These are phyloP conservation scores for Brachionus koreanus DNA, from an alignment of 1,140 invertebrate genomes.

Conservation along the genomic window DNA sequence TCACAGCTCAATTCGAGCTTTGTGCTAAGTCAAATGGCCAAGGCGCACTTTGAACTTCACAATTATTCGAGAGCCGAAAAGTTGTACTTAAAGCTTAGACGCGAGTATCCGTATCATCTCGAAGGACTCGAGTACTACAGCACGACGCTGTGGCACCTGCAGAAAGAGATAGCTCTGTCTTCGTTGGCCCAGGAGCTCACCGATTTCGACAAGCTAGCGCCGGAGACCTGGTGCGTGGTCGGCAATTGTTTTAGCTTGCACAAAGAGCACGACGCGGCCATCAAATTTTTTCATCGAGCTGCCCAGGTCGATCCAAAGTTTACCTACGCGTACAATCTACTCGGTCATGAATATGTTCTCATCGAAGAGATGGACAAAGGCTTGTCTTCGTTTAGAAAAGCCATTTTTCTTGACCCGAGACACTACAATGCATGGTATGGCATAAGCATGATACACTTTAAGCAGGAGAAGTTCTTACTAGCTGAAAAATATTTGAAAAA, in stretches of 20 bases:
- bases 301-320: slow-evolving; percentile 91
- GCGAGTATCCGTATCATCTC: slow-evolving; percentile 72
- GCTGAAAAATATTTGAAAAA: slow-evolving; percentile 85
- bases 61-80: slow-evolving; percentile 75
- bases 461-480: slow-evolving; percentile 85
- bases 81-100: slow-evolving; percentile 11
- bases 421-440: slow-evolving; percentile 97
- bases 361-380: slow-evolving; percentile 96
- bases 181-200: slow-evolving; percentile 73
- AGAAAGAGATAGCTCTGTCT: slow-evolving; percentile 81
- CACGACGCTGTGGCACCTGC: slow-evolving; percentile 93
- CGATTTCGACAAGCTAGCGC: slow-evolving; percentile 58
- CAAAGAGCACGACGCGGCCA: slow-evolving; percentile 93
- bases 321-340: slow-evolving; percentile 89
- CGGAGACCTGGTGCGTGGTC: slow-evolving; percentile 81
- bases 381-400: slow-evolving; percentile 84
- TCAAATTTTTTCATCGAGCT: slow-evolving; percentile 95
- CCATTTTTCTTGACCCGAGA: slow-evolving; percentile 79
- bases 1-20: slow-evolving; percentile 85
- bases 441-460: slow-evolving; percentile 94
- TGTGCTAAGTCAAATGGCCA: slow-evolving; percentile 82
- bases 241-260: slow-evolving; percentile 96
- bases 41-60: slow-evolving; percentile 84
- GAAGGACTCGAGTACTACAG: slow-evolving; percentile 92
- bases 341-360: slow-evolving; percentile 92